Evolutionary conservation across 2,113 vertebrate genomes (phyloP).

Genomic region (Sceloporus undulatus): DNA sequence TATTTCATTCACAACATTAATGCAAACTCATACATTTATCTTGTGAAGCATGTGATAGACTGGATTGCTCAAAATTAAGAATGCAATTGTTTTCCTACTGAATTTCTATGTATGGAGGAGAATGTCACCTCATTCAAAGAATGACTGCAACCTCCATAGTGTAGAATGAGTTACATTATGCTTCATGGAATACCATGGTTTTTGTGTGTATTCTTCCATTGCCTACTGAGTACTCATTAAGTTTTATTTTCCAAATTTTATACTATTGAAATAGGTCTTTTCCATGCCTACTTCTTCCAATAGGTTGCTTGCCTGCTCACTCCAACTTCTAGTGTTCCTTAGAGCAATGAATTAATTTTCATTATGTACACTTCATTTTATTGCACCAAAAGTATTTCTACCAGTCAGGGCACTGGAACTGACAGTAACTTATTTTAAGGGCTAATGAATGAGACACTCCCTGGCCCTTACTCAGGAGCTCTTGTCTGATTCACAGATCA

Average conservation of each 20-base stretch:
- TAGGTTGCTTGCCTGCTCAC: conserved; percentile 11
- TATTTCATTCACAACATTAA: not conserved
- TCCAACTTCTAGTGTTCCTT: conserved; percentile 26
- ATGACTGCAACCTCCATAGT: not conserved
- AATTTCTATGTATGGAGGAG: too few species aligned
- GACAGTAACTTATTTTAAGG: conserved; percentile 16
- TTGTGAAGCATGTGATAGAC: not conserved
- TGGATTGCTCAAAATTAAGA: not conserved
- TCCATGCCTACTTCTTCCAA: conserved; percentile 10
- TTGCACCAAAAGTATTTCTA: conserved; percentile 23
- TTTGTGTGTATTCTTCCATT: not conserved
- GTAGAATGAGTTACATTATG: not conserved
- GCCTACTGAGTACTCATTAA: not conserved
- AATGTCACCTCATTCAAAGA: not conserved
- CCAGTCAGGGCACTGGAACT: conserved; percentile 1
- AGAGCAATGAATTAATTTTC: conserved; percentile 23
- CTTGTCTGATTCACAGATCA: conserved; percentile 4
- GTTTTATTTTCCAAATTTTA: conserved; percentile 1
- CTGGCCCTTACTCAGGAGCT: conserved; percentile 31
- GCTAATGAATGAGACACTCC: conserved; percentile 29
- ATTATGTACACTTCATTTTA: conserved; percentile 24
- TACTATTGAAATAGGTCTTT: not conserved
- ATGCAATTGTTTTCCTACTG: not conserved
- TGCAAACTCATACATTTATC: not conserved
- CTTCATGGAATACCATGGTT: not conserved